A percentile compares a stretch with the other conserved stretches of the same genome.
These are phyloP conservation scores for Pseudochromis fuscus DNA, from an alignment of 2,797 vertebrate genomes.

Conservation along the genomic window DNA sequence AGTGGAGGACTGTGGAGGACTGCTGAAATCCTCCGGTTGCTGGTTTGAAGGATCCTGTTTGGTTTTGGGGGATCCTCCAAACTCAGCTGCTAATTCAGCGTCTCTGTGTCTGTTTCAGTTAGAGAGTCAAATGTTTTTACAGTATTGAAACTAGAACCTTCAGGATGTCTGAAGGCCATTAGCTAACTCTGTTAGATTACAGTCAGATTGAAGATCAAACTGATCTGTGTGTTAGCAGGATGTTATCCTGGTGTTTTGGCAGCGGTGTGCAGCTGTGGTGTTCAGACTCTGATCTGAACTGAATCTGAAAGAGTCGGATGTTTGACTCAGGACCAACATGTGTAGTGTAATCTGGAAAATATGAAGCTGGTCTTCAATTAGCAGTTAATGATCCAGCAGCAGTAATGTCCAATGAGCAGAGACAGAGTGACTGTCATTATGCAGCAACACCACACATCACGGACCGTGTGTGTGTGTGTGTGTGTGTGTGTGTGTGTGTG, in stretches of 20 bases:
- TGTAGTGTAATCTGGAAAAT: constrained; percentile 66
- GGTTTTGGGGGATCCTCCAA: no score
- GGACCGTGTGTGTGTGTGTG: constrained; percentile 20
- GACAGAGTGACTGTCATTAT: constrained; percentile 40
- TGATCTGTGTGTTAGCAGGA: constrained; percentile 1
- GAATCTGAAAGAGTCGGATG: constrained; percentile 15
- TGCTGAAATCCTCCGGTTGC: no score
- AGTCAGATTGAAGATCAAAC: neutral
- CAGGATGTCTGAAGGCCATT: no score
- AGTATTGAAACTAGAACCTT: no score
- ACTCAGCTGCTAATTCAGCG: no score
- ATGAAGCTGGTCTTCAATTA: constrained; percentile 57
- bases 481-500: constrained; percentile 19
- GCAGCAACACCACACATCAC: constrained; percentile 10
- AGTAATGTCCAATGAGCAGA: constrained; percentile 43
- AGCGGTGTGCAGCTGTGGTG: constrained; percentile 7
- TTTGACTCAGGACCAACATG: constrained; percentile 35
- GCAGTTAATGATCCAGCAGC: constrained; percentile 48
- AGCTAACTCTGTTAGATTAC: neutral
- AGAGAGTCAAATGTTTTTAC: no score
- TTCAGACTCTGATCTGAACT: neutral
- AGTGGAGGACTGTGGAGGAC: no score
- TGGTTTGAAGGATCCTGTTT: no score
- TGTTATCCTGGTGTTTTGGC: constrained; percentile 11
- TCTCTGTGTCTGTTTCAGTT: no score